Evolutionary conservation across 2,888 invertebrate species (phyloP).

Genomic region (Bellardia bayeri): DNA sequence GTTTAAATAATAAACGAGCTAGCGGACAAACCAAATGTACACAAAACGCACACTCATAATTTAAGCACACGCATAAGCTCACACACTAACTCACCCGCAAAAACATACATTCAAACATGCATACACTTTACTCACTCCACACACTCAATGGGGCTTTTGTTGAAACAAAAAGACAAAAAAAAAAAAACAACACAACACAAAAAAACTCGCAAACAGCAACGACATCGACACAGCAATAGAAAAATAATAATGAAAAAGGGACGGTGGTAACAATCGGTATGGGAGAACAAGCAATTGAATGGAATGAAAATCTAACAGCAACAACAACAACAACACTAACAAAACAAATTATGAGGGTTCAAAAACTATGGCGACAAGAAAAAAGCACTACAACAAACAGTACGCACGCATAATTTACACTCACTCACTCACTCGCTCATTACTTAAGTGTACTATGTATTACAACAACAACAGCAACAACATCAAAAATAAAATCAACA

Average conservation of each 20-base stretch:
- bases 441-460: conserved; percentile 4
- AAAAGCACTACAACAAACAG: conserved; percentile 31
- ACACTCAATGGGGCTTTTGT: background rate
- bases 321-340: conserved; percentile 5
- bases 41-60: conserved; percentile 53
- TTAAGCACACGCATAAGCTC: conserved; percentile 18
- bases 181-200: background rate
- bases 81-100: background rate
- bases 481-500: conserved; percentile 13
- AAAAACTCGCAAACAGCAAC: conserved; percentile 1
- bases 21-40: background rate
- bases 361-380: conserved; percentile 59
- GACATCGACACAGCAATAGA: background rate
- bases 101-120: background rate
- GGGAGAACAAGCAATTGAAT: conserved; percentile 39
- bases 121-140: background rate
- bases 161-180: background rate
- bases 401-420: background rate
- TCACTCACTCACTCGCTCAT: background rate
- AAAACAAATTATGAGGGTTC: conserved; percentile 45
- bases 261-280: conserved; percentile 24
- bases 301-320: conserved; percentile 48
- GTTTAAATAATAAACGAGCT: conserved; percentile 21
- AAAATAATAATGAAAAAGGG: conserved; percentile 11
- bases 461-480: conserved; percentile 51